Conservation (phyloP, 2,113 vertebrate genomes). For the Pavo muticus region DNA sequence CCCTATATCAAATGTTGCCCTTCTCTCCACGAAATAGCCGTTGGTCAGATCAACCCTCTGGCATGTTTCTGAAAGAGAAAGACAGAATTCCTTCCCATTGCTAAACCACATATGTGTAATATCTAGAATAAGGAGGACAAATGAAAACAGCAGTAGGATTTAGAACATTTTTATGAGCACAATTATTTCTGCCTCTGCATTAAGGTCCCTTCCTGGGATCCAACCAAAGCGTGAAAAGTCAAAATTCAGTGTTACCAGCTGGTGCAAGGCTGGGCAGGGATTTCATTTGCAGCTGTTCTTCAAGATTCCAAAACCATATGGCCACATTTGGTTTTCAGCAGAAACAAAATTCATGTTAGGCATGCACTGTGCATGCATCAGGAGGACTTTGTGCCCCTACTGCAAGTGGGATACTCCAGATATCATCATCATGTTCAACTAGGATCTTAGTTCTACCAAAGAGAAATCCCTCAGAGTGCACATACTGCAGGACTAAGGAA, state of each 20-base stretch:
- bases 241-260: not conserved
- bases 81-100: not conserved
- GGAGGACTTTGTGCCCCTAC: not conserved
- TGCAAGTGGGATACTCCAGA: not conserved
- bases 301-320: not conserved
- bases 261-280: not conserved
- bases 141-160: not conserved
- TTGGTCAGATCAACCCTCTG: accelerated
- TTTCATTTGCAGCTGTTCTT: not conserved
- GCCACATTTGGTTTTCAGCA: not conserved
- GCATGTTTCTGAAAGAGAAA: slow-evolving; percentile 61
- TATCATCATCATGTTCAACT: not conserved
- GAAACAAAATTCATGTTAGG: not conserved
- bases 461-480: not conserved
- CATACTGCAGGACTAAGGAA: not conserved
- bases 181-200: not conserved
- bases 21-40: not conserved
- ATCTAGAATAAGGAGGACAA: not conserved
- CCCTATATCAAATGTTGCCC: accelerated
- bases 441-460: not conserved
- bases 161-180: not conserved
- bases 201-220: not conserved
- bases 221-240: not conserved
- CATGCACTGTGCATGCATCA: too few relatives aligned
- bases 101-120: not conserved